Percentiles rank a stretch among this genome's conserved stretches.
phyloP scores from a whole-genome alignment of 2,113 vertebrate genomes.

The Polypterus senegalus region DNA sequence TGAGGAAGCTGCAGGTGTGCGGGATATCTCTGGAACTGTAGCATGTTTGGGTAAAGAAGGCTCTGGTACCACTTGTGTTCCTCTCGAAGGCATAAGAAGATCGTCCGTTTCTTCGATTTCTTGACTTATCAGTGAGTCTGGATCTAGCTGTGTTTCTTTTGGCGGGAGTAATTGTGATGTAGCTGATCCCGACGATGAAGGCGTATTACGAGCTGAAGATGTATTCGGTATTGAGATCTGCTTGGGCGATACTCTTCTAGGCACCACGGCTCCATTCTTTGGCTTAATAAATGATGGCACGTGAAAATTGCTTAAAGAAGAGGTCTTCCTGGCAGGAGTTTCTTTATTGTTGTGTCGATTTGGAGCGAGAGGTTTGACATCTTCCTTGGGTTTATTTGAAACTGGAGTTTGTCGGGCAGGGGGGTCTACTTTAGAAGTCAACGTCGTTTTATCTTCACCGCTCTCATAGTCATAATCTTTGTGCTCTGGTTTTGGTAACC shows the following conservation, averaged over 20 bases:
- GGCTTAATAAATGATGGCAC: too few relatives aligned
- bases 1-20: conserved; percentile 22
- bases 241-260: too few relatives aligned
- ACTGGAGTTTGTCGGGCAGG: conserved; percentile 4
- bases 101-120: conserved; percentile 30
- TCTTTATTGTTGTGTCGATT: neutral
- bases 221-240: too few relatives aligned
- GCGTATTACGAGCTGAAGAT: too few relatives aligned
- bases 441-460: conserved; percentile 23
- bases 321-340: too few relatives aligned
- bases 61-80: conserved; percentile 22
- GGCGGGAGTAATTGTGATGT: neutral
- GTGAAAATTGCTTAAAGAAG: too few relatives aligned
- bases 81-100: conserved; percentile 32
- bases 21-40: conserved; percentile 17
- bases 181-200: neutral
- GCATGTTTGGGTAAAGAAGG: conserved; percentile 28
- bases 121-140: conserved; percentile 26
- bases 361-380: neutral
- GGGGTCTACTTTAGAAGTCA: conserved; percentile 12
- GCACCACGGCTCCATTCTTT: too few relatives aligned
- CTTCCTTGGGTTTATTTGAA: neutral
- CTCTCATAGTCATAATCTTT: conserved; percentile 12
- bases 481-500: conserved; percentile 9
- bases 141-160: neutral